Conservation (phyloP, 92 coral and sea anemone species). For the Montipora capitata region DNA sequence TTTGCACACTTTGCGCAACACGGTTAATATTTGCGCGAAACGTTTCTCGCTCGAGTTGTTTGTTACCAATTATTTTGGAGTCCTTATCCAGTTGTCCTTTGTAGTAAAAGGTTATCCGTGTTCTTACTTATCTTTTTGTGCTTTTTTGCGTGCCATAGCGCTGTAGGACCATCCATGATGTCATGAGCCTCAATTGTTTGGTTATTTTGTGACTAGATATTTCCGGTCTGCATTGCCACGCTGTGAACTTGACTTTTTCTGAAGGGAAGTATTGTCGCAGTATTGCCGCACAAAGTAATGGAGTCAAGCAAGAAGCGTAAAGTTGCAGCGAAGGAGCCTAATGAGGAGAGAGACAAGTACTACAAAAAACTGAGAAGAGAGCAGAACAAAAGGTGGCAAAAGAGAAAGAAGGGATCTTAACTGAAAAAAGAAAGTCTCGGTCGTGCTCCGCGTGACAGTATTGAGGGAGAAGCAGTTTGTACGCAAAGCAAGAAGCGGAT, state of each 20-base stretch:
- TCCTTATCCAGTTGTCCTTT: not conserved
- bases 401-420: constrained; percentile 7
- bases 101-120: not conserved
- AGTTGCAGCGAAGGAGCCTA: not conserved
- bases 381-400: not conserved
- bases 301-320: constrained; percentile 10
- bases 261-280: not conserved
- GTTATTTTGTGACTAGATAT: not conserved
- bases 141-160: not conserved
- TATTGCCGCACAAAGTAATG: not conserved
- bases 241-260: not conserved
- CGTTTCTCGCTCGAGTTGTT: not conserved
- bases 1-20: not conserved
- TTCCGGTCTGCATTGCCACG: not conserved
- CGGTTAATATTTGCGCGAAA: not conserved
- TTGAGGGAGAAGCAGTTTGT: not conserved
- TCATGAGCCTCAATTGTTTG: not conserved
- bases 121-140: not conserved
- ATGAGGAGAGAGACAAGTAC: constrained; percentile 1
- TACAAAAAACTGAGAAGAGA: constrained; percentile 9
- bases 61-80: not conserved
- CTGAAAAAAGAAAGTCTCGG: constrained; percentile 2
- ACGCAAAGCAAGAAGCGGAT: constrained; percentile 8
- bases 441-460: not conserved
- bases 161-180: not conserved